These are phyloP conservation scores for Megaceryle maxima DNA, from an alignment of 2,113 vertebrate species.

Conservation along the genomic window DNA sequence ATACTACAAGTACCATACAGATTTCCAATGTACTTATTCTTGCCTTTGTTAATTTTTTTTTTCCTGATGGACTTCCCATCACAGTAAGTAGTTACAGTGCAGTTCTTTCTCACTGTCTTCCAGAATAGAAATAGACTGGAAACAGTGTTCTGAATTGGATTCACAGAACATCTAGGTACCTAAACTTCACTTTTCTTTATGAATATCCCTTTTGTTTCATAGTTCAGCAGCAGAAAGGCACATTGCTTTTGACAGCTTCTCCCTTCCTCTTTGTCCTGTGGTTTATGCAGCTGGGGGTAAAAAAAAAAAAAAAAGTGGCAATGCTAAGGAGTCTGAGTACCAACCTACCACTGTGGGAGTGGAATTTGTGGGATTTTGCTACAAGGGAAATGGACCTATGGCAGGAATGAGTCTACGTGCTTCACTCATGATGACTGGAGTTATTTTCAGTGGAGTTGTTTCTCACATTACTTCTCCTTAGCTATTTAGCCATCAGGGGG, in stretches of 20 bases:
- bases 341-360: not conserved
- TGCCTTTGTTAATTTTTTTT: not conserved
- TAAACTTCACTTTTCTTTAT: not conserved
- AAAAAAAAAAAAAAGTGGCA: not conserved
- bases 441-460: conserved; percentile 57
- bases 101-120: not conserved
- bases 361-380: not conserved
- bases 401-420: conserved; percentile 28
- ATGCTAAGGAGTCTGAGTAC: not conserved
- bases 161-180: not conserved
- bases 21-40: not conserved
- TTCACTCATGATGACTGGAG: conserved; percentile 45
- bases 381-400: not conserved
- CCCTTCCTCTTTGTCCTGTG: not conserved
- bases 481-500: conserved; percentile 13
- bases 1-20: not conserved
- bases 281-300: not conserved
- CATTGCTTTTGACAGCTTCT: not conserved
- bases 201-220: not conserved
- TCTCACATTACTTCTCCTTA: conserved; percentile 49
- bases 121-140: not conserved
- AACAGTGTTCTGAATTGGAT: not conserved
- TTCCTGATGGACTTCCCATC: not conserved
- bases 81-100: not conserved
- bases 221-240: not conserved